Conservation (phyloP, 1,140 invertebrate genomes). For the Hypsibius dujardini region DNA sequence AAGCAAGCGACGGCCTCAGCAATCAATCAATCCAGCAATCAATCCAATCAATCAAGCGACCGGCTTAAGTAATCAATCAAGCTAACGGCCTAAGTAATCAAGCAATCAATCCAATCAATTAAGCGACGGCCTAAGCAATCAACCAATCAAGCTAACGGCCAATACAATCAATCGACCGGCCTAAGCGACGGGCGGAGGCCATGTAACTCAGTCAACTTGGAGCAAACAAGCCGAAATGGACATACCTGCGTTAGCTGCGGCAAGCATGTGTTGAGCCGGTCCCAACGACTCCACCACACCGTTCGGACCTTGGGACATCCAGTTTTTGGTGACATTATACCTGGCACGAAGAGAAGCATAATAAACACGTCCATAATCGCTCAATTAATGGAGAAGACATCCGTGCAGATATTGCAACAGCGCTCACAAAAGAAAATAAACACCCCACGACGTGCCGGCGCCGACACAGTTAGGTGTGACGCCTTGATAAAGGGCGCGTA, state of each 20-base stretch:
- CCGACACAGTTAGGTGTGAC: slow-evolving; percentile 85
- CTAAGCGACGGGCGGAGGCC: too few relatives aligned
- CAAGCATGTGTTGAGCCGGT: slow-evolving; percentile 65
- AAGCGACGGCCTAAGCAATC: too few relatives aligned
- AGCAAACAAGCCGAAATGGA: background rate
- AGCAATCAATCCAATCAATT: too few relatives aligned
- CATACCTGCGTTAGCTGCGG: slow-evolving; percentile 61
- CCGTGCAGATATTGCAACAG: background rate
- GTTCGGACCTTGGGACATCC: slow-evolving; percentile 59
- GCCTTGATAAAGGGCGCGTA: slow-evolving; percentile 78
- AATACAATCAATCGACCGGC: too few relatives aligned
- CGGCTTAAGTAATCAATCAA: too few relatives aligned
- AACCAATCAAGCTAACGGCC: too few relatives aligned
- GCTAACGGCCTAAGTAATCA: too few relatives aligned
- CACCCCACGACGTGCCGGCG: slow-evolving; percentile 86
- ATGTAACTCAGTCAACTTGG: too few relatives aligned
- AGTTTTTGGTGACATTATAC: slow-evolving; percentile 80
- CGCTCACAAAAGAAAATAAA: slow-evolving; percentile 54
- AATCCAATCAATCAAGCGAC: too few relatives aligned
- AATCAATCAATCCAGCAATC: too few relatives aligned
- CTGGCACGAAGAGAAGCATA: slow-evolving; percentile 38
- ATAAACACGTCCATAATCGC: background rate
- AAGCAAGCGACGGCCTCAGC: too few relatives aligned
- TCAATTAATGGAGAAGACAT: background rate
- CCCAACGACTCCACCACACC: slow-evolving; percentile 51